Evolutionary conservation across 2,888 invertebrate genomes (phyloP), one percentile per base, ranked within the genome.

Genomic region (Eulithis testata): DNA sequence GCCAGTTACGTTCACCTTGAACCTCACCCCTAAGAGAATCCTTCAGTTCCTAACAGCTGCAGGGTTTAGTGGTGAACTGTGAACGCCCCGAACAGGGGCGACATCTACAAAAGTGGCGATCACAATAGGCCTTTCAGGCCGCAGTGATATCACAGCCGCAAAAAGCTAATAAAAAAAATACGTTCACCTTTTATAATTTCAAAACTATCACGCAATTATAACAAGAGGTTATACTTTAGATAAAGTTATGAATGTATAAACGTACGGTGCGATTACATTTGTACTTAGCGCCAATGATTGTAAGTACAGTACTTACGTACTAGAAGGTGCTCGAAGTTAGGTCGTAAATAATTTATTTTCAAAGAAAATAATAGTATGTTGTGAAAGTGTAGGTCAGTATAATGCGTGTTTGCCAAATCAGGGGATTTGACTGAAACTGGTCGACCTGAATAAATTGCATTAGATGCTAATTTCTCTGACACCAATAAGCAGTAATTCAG

Each of bases 401-500:
- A n/a, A 37, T 49, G 62, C 43, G 43, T 51, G 55, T 31, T 62
- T 37, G 49, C 11, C 31, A 45, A 55, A 59, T 61, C 53, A 61
- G 59, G 11, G 55, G 44, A 55, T 54, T 45, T 36, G 21, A 44
- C 55, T 62, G 49, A 62, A 55, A 54, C 45, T 37, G 55, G 31
- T 40, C 44, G 63, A 60, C 66, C 66, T 62, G 43, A 40, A 63
- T 49, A 57, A 45, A 63, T 56, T 57, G 63, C 59, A n/a, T 53
- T 43, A 12, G 36, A 53, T 56, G 63, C 66, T 63, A 51, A 53
- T 53, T 60, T 45, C 52, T 52, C 12, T 52, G 59, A 44, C 51
- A 59, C 43, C 6, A 43, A 21, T 59, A 27, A 43, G 58, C 58
- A 51, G 37, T 45, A 58, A 58, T 58, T 49, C 14, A 21, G n/a